Percentiles rank a stretch among this genome's conserved stretches.
phyloP scores from a whole-genome alignment of 1,140 invertebrate genomes.

The Magallana ariakensis region DNA sequence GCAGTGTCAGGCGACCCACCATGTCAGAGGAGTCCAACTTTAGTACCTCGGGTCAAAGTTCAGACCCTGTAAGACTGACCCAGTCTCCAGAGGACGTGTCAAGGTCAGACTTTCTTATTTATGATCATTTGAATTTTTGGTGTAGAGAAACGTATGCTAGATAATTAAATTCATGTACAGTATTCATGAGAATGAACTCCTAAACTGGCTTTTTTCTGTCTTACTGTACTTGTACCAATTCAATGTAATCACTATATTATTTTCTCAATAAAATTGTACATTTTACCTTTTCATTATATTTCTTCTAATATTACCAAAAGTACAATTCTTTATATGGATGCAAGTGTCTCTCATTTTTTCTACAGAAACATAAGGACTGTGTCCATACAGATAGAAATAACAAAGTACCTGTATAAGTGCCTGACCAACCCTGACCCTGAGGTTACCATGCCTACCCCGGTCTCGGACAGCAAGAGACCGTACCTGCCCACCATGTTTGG shows the following conservation, averaged over 20 bases:
- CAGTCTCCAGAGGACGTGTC: slow-evolving; percentile 71
- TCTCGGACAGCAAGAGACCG: slow-evolving; percentile 48
- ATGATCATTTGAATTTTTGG: not conserved
- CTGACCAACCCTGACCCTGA: slow-evolving; percentile 64
- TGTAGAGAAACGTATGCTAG: too few species aligned
- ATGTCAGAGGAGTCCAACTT: slow-evolving; percentile 20
- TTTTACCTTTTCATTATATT: too few species aligned
- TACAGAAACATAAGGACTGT: slow-evolving; percentile 56
- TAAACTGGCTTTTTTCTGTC: too few species aligned
- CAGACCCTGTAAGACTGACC: slow-evolving; percentile 64
- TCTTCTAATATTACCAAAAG: too few species aligned
- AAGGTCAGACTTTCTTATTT: slow-evolving; percentile 62
- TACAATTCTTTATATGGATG: too few species aligned
- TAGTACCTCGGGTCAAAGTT: slow-evolving; percentile 21
- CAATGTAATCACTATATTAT: too few species aligned
- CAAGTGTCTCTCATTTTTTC: not conserved
- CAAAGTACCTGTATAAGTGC: slow-evolving; percentile 74
- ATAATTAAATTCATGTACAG: too few species aligned
- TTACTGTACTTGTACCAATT: too few species aligned
- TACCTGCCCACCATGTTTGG: slow-evolving; percentile 75
- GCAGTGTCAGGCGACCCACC: slow-evolving; percentile 68
- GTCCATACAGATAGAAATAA: slow-evolving; percentile 79
- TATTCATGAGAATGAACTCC: too few species aligned
- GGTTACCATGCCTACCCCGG: slow-evolving; percentile 51
- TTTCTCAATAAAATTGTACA: too few species aligned